Evolutionary conservation across 2,797 vertebrate genomes (phyloP), one percentile per base, ranked within the genome.

Genomic region (Champsocephalus esox): DNA sequence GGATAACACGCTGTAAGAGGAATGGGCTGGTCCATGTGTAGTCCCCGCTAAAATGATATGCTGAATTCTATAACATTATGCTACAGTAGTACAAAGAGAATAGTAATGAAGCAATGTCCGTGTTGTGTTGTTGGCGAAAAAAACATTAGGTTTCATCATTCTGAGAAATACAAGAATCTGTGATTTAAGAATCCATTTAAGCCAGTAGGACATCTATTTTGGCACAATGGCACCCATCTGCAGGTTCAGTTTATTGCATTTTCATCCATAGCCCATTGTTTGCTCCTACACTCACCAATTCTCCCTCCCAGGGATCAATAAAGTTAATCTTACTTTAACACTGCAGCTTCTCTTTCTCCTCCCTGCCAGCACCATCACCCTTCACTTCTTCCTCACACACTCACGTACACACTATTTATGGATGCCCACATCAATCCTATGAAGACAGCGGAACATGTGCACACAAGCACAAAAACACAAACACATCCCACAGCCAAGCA

Each of bases 301-400:
- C 55, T 71, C 66, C 70, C 73, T 83, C 70, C 52, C 32, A 38
- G 58, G 63, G 69, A 86, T 90, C 84, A 86, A 84, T 91, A 75
- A 87, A 86, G 76, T 86, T 88, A 81, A 91, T 84, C 87, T 84
- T 66, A 76, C 60, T 80, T 87, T 69, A 87, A 76, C 75, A 66
- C 77, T 79, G 45, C 73, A 13, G 61, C 75, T 38, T 56, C 56
- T 78, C 52, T 17, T 43, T 54, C 57, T 55, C 61, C 59, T 75
- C 61, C 48, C 64, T 66, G 9, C 46, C n/a, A 2, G 58, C 56
- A 52, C 54, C 56, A 50, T 45, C 44, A 45, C 13, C 45, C 48
- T 5, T 38, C 62, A 75, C 73, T 44, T 63, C 70, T 46, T 21
- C n/a, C 76, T 52, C 70, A 52, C 79, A 61, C 74, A 52, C 54